phyloP scores from a whole-genome alignment of 2,797 vertebrate genomes.

The Apogon talboti region DNA sequence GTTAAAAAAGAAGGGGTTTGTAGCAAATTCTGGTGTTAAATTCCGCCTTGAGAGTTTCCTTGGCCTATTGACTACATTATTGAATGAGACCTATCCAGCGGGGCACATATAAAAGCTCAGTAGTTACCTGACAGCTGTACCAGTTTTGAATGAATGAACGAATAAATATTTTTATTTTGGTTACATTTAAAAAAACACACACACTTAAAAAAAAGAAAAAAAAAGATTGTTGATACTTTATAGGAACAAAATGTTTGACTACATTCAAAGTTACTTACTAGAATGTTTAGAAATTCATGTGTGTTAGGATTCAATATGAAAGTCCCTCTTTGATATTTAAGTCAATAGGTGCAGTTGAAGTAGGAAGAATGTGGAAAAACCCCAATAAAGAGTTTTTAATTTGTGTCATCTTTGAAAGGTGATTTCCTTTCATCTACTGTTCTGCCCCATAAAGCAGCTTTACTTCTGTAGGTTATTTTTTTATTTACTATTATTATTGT shows the following conservation, averaged over 20 bases:
- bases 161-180: too few species aligned
- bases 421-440: slow-evolving; percentile 25
- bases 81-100: slow-evolving; percentile 1
- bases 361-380: background rate
- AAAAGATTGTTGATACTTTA: too few species aligned
- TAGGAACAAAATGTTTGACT: too few species aligned
- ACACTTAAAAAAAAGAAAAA: too few species aligned
- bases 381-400: background rate
- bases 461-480: slow-evolving; percentile 29
- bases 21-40: background rate
- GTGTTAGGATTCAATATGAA: too few species aligned
- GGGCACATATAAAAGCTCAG: background rate
- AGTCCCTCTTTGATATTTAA: too few species aligned
- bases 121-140: background rate
- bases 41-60: slow-evolving; percentile 10
- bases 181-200: too few species aligned
- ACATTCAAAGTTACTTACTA: background rate
- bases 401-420: slow-evolving; percentile 13
- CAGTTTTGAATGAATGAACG: too few species aligned
- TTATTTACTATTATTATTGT: slow-evolving; percentile 41
- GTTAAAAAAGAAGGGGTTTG: background rate
- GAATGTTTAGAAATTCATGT: too few species aligned
- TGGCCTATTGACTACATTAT: background rate
- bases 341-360: too few species aligned
- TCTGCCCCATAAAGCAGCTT: slow-evolving; percentile 40